phyloP scores from a whole-genome alignment of 2,888 invertebrate species.

The Platypus cylindrus region DNA sequence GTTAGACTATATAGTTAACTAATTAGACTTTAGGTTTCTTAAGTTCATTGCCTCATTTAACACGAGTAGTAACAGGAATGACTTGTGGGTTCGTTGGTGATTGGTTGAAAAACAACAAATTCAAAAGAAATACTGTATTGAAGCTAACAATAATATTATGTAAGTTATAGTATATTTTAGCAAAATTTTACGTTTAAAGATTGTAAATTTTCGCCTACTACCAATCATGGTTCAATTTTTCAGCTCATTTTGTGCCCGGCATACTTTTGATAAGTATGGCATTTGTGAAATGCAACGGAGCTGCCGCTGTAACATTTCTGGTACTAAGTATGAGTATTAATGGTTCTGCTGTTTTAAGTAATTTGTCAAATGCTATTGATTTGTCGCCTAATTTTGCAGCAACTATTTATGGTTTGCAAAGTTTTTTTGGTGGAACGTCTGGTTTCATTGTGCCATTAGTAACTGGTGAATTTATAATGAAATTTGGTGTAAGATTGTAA shows the following conservation, averaged over 20 bases:
- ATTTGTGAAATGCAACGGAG: conserved; percentile 14
- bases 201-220: too few relatives aligned
- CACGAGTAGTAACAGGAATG: conserved; percentile 17
- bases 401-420: conserved; percentile 20
- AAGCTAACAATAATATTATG: too few relatives aligned
- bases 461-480: too few relatives aligned
- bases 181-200: conserved; percentile 22
- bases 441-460: conserved; percentile 27
- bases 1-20: too few relatives aligned
- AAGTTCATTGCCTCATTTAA: conserved; percentile 19
- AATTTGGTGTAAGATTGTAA: too few relatives aligned
- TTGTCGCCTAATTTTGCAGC: conserved; percentile 23
- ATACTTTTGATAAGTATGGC: conserved; percentile 28
- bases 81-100: conserved; percentile 19
- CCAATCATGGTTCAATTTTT: too few relatives aligned
- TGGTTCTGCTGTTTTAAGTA: conserved; percentile 20
- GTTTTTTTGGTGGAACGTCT: conserved; percentile 20
- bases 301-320: conserved; percentile 16
- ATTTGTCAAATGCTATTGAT: conserved; percentile 22
- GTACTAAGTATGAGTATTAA: conserved; percentile 18
- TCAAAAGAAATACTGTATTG: too few relatives aligned
- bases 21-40: too few relatives aligned
- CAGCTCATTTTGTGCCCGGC: conserved; percentile 43
- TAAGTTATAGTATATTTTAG: too few relatives aligned
- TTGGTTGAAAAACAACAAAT: conserved; percentile 13